Conservation (phyloP, 2,797 vertebrate genomes). For the Enteromius mattozi region DNA sequence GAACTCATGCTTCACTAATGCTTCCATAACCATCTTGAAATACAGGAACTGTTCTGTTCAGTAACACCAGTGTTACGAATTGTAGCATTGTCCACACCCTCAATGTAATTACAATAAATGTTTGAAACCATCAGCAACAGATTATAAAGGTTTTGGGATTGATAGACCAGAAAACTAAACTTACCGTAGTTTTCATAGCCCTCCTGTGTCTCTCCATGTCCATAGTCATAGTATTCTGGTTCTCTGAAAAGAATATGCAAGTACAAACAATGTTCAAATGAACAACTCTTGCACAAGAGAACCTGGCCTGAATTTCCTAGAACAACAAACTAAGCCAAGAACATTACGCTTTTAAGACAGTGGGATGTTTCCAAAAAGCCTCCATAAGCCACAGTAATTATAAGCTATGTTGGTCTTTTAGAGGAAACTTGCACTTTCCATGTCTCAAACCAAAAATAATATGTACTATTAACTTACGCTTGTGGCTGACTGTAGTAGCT, state of each 20-base stretch:
- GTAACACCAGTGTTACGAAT: neutral
- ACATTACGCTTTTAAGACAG: constrained; percentile 4
- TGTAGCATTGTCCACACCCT: neutral
- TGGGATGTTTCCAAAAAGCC: constrained; percentile 16
- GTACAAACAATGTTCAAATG: neutral
- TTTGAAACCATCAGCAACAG: neutral
- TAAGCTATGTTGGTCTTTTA: neutral
- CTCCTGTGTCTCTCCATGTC: constrained; percentile 93
- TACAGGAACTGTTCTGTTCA: neutral
- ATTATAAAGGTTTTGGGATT: neutral
- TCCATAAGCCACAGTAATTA: constrained; percentile 28
- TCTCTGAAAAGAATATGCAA: constrained; percentile 78
- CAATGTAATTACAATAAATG: neutral
- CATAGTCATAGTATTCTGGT: constrained; percentile 97
- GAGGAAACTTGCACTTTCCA: constrained; percentile 18
- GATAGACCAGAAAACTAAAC: constrained; percentile 45
- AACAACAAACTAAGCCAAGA: neutral
- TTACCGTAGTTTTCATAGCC: constrained; percentile 94
- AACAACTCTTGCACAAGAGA: constrained; percentile 20
- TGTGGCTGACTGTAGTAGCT: constrained; percentile 96
- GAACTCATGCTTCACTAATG: neutral
- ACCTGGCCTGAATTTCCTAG: neutral
- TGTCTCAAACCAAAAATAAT: constrained; percentile 56
- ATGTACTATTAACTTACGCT: constrained; percentile 84
- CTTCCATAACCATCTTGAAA: neutral